Conservation (phyloP, 92 coral and sea anemone species). For the Parazoanthus atlanticus region DNA sequence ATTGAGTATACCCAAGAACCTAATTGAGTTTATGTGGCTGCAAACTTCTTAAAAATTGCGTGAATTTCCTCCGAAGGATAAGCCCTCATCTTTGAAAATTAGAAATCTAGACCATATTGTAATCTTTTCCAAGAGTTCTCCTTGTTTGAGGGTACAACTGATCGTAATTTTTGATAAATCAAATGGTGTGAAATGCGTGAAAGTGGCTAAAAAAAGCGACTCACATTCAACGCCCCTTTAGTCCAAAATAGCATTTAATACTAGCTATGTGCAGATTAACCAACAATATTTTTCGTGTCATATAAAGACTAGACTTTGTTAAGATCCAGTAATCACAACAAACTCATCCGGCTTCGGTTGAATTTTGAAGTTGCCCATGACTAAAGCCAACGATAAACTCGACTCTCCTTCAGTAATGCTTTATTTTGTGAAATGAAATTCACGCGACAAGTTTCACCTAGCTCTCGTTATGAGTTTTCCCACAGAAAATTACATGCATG, state of each 20-base stretch:
- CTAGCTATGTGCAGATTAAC: neutral
- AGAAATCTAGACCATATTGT: neutral
- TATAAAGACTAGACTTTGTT: neutral
- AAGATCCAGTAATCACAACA: constrained; percentile 15
- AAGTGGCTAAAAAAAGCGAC: neutral
- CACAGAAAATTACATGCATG: neutral
- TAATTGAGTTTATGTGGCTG: neutral
- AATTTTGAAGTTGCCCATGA: neutral
- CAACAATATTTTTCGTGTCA: neutral
- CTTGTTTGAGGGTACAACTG: neutral
- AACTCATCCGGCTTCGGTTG: neutral
- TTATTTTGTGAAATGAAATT: neutral
- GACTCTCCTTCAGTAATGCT: neutral
- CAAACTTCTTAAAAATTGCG: neutral
- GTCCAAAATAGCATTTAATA: neutral
- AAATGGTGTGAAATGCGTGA: neutral
- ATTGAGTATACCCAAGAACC: neutral
- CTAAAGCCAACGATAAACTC: neutral
- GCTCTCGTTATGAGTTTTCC: neutral
- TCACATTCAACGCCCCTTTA: too few species aligned
- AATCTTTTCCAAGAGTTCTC: neutral
- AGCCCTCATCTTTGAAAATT: neutral
- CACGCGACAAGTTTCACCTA: neutral
- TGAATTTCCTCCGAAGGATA: constrained; percentile 3
- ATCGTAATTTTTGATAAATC: neutral